Percentiles rank a stretch among this genome's conserved stretches.
Evolutionary conservation across 2,888 invertebrate species (phyloP).

Genomic region (Harpalus rufipes): DNA sequence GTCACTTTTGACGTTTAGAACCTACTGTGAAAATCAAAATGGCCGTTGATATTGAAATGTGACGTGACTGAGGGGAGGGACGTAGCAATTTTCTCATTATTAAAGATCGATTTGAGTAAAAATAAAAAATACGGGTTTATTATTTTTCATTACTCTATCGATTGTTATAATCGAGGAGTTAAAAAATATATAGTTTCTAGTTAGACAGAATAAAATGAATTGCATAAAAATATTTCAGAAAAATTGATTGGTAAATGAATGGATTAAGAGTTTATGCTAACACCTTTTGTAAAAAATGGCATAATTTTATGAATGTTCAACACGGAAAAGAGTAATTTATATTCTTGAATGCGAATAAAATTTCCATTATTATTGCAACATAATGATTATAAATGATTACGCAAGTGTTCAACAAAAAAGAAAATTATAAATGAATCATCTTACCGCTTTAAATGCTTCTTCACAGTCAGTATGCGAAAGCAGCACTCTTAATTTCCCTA

Average conservation of each 20-base stretch:
- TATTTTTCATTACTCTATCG: no score
- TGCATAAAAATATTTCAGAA: neutral
- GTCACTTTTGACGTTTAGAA: no score
- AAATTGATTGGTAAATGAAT: neutral
- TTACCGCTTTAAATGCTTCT: conserved; percentile 82
- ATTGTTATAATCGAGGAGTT: no score
- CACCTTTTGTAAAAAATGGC: neutral
- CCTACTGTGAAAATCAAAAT: no score
- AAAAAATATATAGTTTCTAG: no score
- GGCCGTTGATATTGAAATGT: no score
- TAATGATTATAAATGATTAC: conserved; percentile 28
- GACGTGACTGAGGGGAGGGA: no score
- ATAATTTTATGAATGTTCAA: neutral
- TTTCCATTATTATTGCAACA: neutral
- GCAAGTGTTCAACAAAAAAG: neutral
- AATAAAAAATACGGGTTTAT: no score
- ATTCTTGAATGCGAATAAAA: conserved; percentile 14
- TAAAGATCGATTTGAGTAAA: no score
- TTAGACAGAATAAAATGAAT: neutral
- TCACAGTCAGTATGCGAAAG: conserved; percentile 89
- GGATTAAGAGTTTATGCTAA: neutral
- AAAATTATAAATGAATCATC: conserved; percentile 15
- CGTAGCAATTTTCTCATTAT: no score
- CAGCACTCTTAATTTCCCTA: conserved; percentile 87
- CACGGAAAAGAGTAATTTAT: neutral